Evolutionary conservation across 2,888 invertebrate genomes (phyloP).

Genomic region (Sericinus montela): DNA sequence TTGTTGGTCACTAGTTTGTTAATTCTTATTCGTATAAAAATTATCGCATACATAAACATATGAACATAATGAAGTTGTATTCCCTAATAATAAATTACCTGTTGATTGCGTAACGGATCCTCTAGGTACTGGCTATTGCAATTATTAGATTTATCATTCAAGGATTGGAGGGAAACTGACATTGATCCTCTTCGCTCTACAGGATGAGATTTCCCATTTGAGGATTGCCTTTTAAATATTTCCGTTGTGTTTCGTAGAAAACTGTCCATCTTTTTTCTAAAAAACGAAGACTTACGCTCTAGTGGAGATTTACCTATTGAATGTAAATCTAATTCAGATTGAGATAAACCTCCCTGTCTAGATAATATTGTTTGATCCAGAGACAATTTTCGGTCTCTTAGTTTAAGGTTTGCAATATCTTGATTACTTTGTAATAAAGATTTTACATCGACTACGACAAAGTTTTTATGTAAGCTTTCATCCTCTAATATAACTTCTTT

Average conservation of each 20-base stretch:
- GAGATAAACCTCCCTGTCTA: constrained; percentile 54
- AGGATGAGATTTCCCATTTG: constrained; percentile 34
- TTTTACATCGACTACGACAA: background rate
- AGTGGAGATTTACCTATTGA: constrained; percentile 63
- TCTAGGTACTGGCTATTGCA: constrained; percentile 12
- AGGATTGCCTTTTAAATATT: constrained; percentile 57
- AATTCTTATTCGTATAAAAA: background rate
- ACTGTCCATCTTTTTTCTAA: constrained; percentile 67
- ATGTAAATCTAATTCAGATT: constrained; percentile 65
- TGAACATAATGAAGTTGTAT: no score
- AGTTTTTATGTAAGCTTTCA: background rate
- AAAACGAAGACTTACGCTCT: constrained; percentile 69
- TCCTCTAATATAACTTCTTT: background rate
- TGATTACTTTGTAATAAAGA: background rate
- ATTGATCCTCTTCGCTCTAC: constrained; percentile 50
- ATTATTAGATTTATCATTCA: constrained; percentile 39
- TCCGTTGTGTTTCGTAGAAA: constrained; percentile 68
- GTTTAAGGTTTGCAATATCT: background rate
- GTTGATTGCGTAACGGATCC: constrained; percentile 10
- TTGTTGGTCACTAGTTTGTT: background rate
- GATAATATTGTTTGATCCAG: constrained; percentile 59
- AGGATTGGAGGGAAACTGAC: constrained; percentile 61
- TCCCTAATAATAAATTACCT: constrained; percentile 17
- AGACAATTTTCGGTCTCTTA: constrained; percentile 57
- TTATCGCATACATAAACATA: no score